Evolutionary conservation across 2,113 vertebrate genomes (phyloP), one percentile per base, ranked within the genome.

Genomic region (Silurus asotus): DNA sequence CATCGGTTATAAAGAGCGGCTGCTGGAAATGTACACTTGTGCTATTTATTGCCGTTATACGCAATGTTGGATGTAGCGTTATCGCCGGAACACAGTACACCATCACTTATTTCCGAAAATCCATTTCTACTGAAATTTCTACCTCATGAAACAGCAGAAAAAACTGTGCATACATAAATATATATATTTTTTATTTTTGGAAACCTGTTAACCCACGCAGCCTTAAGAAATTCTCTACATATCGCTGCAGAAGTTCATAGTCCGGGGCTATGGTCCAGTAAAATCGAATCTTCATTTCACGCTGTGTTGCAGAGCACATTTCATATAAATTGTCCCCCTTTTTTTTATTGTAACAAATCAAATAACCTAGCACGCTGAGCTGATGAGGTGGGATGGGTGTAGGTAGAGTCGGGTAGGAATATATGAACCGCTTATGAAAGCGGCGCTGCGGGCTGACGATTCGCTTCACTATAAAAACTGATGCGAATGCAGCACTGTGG

Each of bases 321-420:
- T 64, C 59, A 62, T 49, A 62, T 48, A 81, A 81, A 59, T 23
- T 6, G 13, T 64, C 23, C 0, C 15, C n/a, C 65, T 45, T 56
- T 23, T 74, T 75, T 75, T 75, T 75, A 81, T 51, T n/a, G 48
- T 51, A 17, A 81, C 59, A 67, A 82, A 82, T 82, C 61, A 65
- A 82, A 65, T 82, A 82, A 65, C 80, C 80, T 25, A 55, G 51
- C 13, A 65, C 48, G 5, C 45, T 17, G 62, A 82, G 23, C 20
- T 82, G 80, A 65, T 65, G 23, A 65, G 61, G 48, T 15, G 80
- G 61, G 61, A 49, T 9, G 45, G 49, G 61, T 51, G 80, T 81
- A 48, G 67, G 67, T 67, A 23, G 37, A 65, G 8, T 62, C 28
- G 48, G 14, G 80, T 11, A 51, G 49, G 80, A 82, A 82, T 48